These are phyloP conservation scores for Helicorthomorpha holstii DNA, from an alignment of 1,140 invertebrate species.

Conservation along the genomic window DNA sequence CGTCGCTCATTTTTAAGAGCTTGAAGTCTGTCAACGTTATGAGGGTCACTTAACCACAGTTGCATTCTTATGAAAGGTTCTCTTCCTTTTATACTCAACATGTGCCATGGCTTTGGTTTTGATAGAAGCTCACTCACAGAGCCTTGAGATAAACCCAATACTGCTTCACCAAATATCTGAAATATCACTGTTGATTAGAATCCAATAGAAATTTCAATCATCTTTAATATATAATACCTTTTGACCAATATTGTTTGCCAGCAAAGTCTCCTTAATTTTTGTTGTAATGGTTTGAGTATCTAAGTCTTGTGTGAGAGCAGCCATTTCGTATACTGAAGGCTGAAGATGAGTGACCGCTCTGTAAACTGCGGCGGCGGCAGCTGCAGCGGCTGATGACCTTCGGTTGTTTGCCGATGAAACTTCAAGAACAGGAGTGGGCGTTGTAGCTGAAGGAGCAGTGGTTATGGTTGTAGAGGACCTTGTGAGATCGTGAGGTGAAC, in stretches of 20 bases:
- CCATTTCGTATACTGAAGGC: conserved; percentile 74
- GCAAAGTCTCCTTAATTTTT: conserved; percentile 87
- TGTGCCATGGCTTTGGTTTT: conserved; percentile 97
- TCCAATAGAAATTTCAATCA: background rate
- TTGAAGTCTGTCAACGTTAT: conserved; percentile 74
- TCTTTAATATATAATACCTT: conserved; percentile 42
- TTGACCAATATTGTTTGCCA: conserved; percentile 95
- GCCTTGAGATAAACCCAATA: conserved; percentile 86
- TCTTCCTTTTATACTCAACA: conserved; percentile 93
- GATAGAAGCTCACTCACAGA: conserved; percentile 92
- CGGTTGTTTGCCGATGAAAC: background rate
- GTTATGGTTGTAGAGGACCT: background rate
- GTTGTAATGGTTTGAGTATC: conserved; percentile 93
- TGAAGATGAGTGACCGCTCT: conserved; percentile 35
- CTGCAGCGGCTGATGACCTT: conserved; percentile 23
- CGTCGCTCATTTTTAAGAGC: conserved; percentile 72
- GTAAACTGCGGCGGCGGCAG: conserved; percentile 11
- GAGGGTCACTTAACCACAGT: conserved; percentile 83
- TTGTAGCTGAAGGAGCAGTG: background rate
- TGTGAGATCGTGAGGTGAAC: background rate
- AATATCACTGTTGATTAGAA: background rate
- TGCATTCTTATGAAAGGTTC: conserved; percentile 98
- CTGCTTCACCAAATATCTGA: conserved; percentile 87
- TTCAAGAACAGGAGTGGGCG: too few species aligned
- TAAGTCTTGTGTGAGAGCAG: conserved; percentile 83